Conservation (phyloP, 2,888 invertebrate species). For the Drosophila antonietae region DNA sequence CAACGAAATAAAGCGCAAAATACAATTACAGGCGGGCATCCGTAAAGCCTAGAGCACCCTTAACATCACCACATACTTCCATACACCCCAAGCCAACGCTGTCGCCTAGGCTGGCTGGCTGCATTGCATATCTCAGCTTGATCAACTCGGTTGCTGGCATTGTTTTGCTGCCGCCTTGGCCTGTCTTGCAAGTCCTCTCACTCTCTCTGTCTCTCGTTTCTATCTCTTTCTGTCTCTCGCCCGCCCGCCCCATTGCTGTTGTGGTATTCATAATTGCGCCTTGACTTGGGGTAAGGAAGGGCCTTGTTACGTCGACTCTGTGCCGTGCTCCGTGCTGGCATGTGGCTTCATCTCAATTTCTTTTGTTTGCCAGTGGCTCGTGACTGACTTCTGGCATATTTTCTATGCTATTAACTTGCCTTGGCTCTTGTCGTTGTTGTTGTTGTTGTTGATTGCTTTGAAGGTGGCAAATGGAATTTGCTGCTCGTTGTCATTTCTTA, state of each 20-base stretch:
- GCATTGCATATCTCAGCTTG: conserved; percentile 10
- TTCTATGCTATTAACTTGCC: conserved; percentile 48
- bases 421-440: too few relatives aligned
- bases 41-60: conserved; percentile 23
- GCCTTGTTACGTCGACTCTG: conserved; percentile 44
- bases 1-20: conserved; percentile 49
- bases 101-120: background rate
- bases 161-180: conserved; percentile 1
- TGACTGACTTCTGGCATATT: conserved; percentile 55
- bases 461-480: conserved; percentile 26
- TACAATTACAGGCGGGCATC: conserved; percentile 50
- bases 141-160: conserved; percentile 1
- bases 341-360: conserved; percentile 45
- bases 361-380: conserved; percentile 41
- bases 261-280: conserved; percentile 69
- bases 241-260: conserved; percentile 9
- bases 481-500: conserved; percentile 6
- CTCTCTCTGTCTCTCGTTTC: background rate
- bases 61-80: background rate
- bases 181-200: background rate
- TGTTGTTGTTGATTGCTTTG: conserved; percentile 7
- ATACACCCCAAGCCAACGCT: too few relatives aligned
- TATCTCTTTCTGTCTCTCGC: background rate
- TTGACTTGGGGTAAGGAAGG: conserved; percentile 19
- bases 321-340: conserved; percentile 32